A percentile compares a stretch with the other conserved stretches of the same genome.
Evolutionary conservation across 2,888 invertebrate genomes (phyloP).

Genomic region (Terebella lapidaria): DNA sequence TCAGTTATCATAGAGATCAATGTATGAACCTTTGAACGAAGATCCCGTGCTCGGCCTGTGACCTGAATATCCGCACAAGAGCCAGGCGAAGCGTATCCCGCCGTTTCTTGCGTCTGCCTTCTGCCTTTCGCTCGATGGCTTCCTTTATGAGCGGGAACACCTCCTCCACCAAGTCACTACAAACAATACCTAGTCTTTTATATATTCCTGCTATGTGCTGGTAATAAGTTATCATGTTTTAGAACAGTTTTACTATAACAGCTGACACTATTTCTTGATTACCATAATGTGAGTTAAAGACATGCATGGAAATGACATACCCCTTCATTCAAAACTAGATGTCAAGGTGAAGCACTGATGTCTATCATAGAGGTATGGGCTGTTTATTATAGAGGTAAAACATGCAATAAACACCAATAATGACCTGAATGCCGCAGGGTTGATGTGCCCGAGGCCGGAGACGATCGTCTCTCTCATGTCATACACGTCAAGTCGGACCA

Average conservation of each 20-base stretch:
- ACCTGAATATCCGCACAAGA: constrained; percentile 81
- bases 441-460: constrained; percentile 85
- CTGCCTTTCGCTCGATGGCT: constrained; percentile 94
- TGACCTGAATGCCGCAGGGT: constrained; percentile 87
- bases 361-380: not conserved
- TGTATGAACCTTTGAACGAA: constrained; percentile 51
- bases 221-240: not conserved
- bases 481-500: constrained; percentile 84
- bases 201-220: too few species aligned
- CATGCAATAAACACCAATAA: too few species aligned
- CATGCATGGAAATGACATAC: too few species aligned
- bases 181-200: too few species aligned
- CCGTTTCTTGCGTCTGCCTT: constrained; percentile 85
- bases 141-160: constrained; percentile 85
- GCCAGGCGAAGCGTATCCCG: constrained; percentile 89
- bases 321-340: too few species aligned
- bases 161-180: constrained; percentile 93
- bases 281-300: too few species aligned
- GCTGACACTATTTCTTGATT: too few species aligned
- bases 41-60: constrained; percentile 70
- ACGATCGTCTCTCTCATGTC: constrained; percentile 94
- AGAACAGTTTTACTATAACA: too few species aligned
- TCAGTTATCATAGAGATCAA: too few species aligned
- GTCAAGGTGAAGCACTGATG: not conserved
- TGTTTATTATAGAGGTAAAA: too few species aligned